A percentile compares a stretch with the other conserved stretches of the same genome.
Evolutionary conservation across 2,797 vertebrate species (phyloP).

Genomic region (Pseudopleuronectes americanus): DNA sequence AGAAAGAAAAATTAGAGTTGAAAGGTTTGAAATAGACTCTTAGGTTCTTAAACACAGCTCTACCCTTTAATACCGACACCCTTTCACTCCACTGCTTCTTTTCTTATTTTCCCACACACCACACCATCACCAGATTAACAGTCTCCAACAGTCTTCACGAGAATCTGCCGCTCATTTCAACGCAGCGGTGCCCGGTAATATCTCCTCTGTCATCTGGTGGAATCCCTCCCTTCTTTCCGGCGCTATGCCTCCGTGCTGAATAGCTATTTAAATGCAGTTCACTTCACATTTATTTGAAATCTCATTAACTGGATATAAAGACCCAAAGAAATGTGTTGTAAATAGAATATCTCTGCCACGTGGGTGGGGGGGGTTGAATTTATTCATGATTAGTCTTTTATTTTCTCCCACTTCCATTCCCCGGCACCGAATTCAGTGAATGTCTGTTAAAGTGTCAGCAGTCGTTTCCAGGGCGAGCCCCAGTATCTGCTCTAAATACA

Average conservation of each 20-base stretch:
- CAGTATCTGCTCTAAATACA: constrained; percentile 65
- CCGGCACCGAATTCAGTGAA: constrained; percentile 44
- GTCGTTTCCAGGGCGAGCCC: constrained; percentile 67
- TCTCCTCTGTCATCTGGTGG: constrained; percentile 73
- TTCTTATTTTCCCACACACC: constrained; percentile 33
- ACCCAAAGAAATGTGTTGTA: constrained; percentile 78
- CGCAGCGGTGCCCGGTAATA: constrained; percentile 63
- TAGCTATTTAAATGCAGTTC: constrained; percentile 82
- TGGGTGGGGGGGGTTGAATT: constrained; percentile 63
- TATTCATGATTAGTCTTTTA: constrained; percentile 78
- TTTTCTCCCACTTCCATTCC: constrained; percentile 56
- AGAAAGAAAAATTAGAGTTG: background rate
- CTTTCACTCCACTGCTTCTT: constrained; percentile 33
- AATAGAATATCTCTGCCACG: constrained; percentile 79
- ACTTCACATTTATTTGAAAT: constrained; percentile 83
- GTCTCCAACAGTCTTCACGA: constrained; percentile 54
- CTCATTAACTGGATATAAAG: constrained; percentile 82
- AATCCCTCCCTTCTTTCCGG: constrained; percentile 69
- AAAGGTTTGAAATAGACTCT: constrained; percentile 3
- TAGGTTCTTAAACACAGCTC: constrained; percentile 13
- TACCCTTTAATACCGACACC: constrained; percentile 29
- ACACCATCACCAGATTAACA: constrained; percentile 64
- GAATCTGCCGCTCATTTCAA: constrained; percentile 59
- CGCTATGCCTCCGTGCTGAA: constrained; percentile 71
- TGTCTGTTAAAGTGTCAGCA: constrained; percentile 69